Base-by-base conservation (phyloP, 2,797 vertebrate species). In the Macrochelys suwanniensis region DNA sequence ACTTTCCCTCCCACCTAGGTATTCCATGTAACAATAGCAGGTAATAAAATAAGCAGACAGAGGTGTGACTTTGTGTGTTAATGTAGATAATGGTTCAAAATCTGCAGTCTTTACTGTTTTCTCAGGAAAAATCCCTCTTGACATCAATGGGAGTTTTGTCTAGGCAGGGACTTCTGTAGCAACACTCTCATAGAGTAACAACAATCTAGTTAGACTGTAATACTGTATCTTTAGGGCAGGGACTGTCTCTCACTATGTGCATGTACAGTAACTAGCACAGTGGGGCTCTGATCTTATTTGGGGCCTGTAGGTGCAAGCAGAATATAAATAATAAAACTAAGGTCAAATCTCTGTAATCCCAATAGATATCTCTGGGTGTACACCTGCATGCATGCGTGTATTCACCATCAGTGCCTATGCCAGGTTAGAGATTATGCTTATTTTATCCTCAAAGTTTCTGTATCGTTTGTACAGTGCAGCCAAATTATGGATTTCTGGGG, bases 21-120 rank as follows among this genome's bases (percentile, higher is more conserved):
- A 84, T 93, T 97, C 95, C 88, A 79, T 80, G 61, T 89, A 89
- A 97, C 93, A 96, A 84, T 92, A 93, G 89, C 83, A 91, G 89
- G 37, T 89, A 96, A 97, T 51, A 91, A 82, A 68, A 94, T 93
- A 96, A 95, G 92, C 94, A 91, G n/a, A 71, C n/a, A 71, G 12
- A 59, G 65, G 19, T 71, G 65, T 71, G n/a, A 42, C 65, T 68
- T 5, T 94, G 94, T 96, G 93, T 93, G 96, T 94, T 92, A 96
- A 81, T 54, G 95, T 95, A 92, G 94, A 96, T 93, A 96, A 93
- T 89, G 93, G 93, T 96, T 95, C 87, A 97, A 96, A 95, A 96
- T 93, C 93, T 45, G 54, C 89, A 92, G 89, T 0, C 1, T 89
- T 91, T 82, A 85, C 74, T 85, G 49, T 84, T 95, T 97, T 90